Evolutionary conservation across 2,113 vertebrate species (phyloP), one percentile per base, ranked within the genome.

Genomic region (Ptilorrhoa leucosticta): DNA sequence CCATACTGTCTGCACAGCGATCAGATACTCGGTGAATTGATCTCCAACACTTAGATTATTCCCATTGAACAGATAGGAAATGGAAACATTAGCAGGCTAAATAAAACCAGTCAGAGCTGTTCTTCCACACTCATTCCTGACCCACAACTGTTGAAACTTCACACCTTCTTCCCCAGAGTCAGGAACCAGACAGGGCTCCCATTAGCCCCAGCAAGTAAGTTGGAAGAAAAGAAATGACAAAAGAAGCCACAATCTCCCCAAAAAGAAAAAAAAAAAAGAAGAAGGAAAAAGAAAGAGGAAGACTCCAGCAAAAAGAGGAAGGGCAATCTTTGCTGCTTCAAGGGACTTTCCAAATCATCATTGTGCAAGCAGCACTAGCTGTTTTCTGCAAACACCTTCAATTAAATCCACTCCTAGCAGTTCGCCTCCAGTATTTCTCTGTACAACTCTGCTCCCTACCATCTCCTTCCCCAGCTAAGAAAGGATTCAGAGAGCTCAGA

Each of bases 41-140:
- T 96, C 92, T 76, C 90, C 79, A 90, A 86, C 93, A 90, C 72
- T 92, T 60, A 89, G 53, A 80, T 81, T 93, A 96, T 83, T 95
- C 64, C 76, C 65, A 87, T 1, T 83, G 89, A 96, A 94, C 90
- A 96, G 95, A 93, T 79, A 92, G 86, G 77, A 95, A 91, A 87
- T 87, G 48, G 90, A 96, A 93, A 83, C 18, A 50, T 68, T 84
- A 82, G 89, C n/a, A 90, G 81, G 81, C 76, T 95, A 93, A 97
- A 94, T 48, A 87, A 94, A 93, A 60, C 37, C 56, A 87, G 65
- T 15, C 77, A 92, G 76, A 83, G 66, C 66, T 83, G 33, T 31
- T 84, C 84, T 71, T 93, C 84, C 88, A 90, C 37, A 13, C 48
- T 48, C 82, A 40, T 21, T 94, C 80, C 76, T 94, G 81, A 89